Percentiles rank a stretch among this genome's conserved stretches.
Conservation (phyloP, 2,888 invertebrate genomes). For the Synergus umbraculus region DNA sequence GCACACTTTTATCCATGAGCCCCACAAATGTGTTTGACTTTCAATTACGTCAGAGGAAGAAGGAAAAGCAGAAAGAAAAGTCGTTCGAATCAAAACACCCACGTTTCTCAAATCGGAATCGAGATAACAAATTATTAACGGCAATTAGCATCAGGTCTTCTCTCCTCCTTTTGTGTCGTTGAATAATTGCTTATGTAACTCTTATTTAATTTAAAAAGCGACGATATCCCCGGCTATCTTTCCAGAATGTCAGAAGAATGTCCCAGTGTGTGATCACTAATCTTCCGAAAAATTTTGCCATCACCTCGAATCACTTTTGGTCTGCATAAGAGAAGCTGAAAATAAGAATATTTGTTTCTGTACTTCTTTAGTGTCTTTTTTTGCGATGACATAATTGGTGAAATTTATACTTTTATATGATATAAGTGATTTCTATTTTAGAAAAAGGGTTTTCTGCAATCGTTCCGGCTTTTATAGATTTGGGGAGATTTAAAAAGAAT, state of each 20-base stretch:
- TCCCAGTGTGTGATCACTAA: neutral
- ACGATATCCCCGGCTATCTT: slow-evolving; percentile 3
- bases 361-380: neutral
- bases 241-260: slow-evolving; percentile 16
- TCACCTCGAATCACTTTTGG: neutral
- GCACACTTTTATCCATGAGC: neutral
- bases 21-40: slow-evolving; percentile 3
- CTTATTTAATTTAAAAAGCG: neutral
- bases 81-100: slow-evolving; percentile 9
- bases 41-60: slow-evolving; percentile 18
- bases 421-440: too few relatives aligned
- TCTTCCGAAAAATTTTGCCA: slow-evolving; percentile 9
- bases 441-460: neutral
- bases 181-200: neutral
- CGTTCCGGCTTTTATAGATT: neutral
- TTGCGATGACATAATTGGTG: too few relatives aligned
- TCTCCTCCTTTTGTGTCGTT: neutral
- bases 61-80: slow-evolving; percentile 7
- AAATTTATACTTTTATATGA: too few relatives aligned
- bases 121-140: slow-evolving; percentile 19
- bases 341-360: neutral
- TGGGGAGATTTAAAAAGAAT: neutral
- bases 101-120: neutral
- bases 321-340: neutral
- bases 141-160: neutral